Conservation (phyloP, 2,113 vertebrate genomes). For the Rhinolophus sinicus region DNA sequence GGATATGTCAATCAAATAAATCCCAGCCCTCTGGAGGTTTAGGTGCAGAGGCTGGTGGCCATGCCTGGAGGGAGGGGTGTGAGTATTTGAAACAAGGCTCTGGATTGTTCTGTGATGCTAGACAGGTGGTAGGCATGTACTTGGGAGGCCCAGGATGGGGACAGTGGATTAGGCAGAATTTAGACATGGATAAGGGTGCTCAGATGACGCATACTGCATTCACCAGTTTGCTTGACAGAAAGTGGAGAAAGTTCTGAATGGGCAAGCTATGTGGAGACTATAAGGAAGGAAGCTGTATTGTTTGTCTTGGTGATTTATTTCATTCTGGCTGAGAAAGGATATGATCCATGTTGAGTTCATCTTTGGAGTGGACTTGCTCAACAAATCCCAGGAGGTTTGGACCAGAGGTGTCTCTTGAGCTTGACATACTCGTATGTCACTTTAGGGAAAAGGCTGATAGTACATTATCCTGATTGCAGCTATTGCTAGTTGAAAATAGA, state of each 20-base stretch:
- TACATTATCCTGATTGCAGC: neutral
- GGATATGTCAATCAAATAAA: neutral
- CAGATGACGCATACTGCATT: neutral
- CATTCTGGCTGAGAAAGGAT: neutral
- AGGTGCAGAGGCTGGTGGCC: neutral
- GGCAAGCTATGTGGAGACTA: neutral
- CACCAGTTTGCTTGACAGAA: neutral
- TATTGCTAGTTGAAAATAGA: neutral
- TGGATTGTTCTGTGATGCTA: neutral
- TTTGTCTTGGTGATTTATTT: neutral
- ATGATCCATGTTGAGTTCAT: neutral
- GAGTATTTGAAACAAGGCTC: neutral
- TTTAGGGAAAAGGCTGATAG: neutral
- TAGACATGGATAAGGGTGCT: neutral
- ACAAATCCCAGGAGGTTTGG: neutral
- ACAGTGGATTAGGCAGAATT: neutral
- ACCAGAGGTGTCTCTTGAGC: neutral
- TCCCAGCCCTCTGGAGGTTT: neutral
- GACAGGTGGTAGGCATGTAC: neutral
- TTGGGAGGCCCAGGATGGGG: neutral
- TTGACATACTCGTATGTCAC: neutral
- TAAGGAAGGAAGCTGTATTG: neutral
- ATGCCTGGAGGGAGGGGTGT: neutral
- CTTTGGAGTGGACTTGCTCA: neutral
- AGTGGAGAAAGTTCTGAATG: neutral